phyloP scores from a whole-genome alignment of 2,888 invertebrate species.

The Sesia apiformis region DNA sequence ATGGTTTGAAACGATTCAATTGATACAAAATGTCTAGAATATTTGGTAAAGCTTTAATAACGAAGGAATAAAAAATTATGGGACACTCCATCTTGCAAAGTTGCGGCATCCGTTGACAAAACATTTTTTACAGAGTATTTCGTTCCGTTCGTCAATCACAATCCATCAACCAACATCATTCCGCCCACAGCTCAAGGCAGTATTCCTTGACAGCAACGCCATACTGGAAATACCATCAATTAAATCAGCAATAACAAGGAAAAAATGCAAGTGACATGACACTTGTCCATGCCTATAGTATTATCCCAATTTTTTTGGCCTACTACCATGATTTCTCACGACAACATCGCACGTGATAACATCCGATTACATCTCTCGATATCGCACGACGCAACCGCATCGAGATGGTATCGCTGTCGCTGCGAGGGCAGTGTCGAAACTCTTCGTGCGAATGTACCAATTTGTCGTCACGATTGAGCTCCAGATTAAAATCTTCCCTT shows the following conservation, averaged over 20 bases:
- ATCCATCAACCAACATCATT: background rate
- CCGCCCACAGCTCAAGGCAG: background rate
- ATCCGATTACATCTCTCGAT: constrained; percentile 10
- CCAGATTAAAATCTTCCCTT: constrained; percentile 34
- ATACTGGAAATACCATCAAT: background rate
- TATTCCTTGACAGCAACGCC: background rate
- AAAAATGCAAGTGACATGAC: background rate
- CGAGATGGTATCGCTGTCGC: constrained; percentile 22
- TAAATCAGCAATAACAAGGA: background rate
- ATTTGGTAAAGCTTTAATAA: too few relatives aligned
- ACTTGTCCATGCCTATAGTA: background rate
- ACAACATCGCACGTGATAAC: constrained; percentile 15
- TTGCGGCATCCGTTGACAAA: too few relatives aligned
- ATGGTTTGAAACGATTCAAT: too few relatives aligned
- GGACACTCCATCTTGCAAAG: too few relatives aligned
- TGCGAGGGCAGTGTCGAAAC: constrained; percentile 30
- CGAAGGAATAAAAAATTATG: too few relatives aligned
- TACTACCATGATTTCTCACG: background rate
- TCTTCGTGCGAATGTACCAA: constrained; percentile 46
- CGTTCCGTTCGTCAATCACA: background rate
- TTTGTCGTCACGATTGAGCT: constrained; percentile 47
- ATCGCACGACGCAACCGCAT: constrained; percentile 3
- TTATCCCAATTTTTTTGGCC: background rate
- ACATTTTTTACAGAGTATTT: too few relatives aligned
- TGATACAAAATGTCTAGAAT: too few relatives aligned